Evolutionary conservation across 2,797 vertebrate genomes (phyloP).

Genomic region (Saxicola maurus): DNA sequence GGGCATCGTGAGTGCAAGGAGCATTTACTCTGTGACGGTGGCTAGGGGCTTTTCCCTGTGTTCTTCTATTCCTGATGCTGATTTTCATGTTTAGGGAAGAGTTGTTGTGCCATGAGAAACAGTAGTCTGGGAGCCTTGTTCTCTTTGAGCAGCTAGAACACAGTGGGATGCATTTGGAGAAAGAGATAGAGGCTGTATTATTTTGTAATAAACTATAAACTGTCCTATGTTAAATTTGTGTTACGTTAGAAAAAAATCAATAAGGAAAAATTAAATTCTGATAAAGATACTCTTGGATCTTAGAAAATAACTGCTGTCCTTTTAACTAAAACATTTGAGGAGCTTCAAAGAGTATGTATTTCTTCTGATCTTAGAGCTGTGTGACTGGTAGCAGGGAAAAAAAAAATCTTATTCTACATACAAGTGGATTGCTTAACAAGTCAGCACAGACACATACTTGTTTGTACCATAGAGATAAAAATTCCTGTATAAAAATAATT

Average conservation of each 20-base stretch:
- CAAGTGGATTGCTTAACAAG: conserved; percentile 83
- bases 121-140: conserved; percentile 12
- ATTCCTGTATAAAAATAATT: conserved; percentile 84
- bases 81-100: not conserved
- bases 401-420: conserved; percentile 80
- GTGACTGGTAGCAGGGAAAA: conserved; percentile 76
- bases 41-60: not conserved
- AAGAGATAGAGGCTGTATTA: conserved; percentile 60
- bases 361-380: conserved; percentile 80
- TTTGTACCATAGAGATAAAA: conserved; percentile 84
- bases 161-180: conserved; percentile 49
- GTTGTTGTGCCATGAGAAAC: conserved; percentile 9
- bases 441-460: conserved; percentile 81
- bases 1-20: not conserved
- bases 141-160: not conserved
- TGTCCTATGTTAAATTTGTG: conserved; percentile 69
- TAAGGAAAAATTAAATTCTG: conserved; percentile 80
- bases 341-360: conserved; percentile 80
- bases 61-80: not conserved
- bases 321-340: conserved; percentile 82
- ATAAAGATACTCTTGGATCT: conserved; percentile 79
- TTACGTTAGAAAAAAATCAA: conserved; percentile 73
- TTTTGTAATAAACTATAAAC: conserved; percentile 74
- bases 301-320: conserved; percentile 81
- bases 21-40: not conserved